phyloP scores from a whole-genome alignment of 2,797 vertebrate genomes.

The Pteronotus mesoamericanus region DNA sequence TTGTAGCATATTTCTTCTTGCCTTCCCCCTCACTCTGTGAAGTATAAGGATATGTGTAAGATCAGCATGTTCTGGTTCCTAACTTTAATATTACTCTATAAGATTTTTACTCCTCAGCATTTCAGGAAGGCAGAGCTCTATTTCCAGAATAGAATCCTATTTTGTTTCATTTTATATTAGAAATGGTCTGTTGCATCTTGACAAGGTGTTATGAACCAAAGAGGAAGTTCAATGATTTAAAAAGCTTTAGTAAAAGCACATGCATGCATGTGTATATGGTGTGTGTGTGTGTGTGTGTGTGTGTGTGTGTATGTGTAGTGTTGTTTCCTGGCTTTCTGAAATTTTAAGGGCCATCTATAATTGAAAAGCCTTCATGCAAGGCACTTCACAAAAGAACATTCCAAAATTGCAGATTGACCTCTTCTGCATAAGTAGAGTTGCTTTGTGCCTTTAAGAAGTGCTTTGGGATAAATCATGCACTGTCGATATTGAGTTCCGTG shows the following conservation, averaged over 20 bases:
- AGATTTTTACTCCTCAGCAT: neutral
- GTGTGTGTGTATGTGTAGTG: neutral
- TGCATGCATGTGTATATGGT: neutral
- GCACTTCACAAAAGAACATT: neutral
- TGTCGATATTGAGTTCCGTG: neutral
- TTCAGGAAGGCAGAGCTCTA: neutral
- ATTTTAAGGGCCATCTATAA: conserved; percentile 37
- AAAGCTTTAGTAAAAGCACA: conserved; percentile 43
- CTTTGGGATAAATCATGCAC: neutral
- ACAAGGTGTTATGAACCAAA: conserved; percentile 53
- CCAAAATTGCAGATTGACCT: neutral
- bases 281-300: neutral
- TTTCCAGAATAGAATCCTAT: conserved; percentile 32
- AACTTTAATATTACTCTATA: neutral
- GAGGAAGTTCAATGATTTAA: conserved; percentile 61
- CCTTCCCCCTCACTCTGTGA: neutral
- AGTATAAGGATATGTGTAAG: neutral
- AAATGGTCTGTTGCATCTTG: conserved; percentile 20
- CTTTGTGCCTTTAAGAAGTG: neutral
- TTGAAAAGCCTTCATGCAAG: conserved; percentile 5
- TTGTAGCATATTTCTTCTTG: neutral
- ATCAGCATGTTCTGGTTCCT: neutral
- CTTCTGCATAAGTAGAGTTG: neutral
- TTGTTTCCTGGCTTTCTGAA: conserved; percentile 37
- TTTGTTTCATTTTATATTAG: conserved; percentile 63